phyloP scores from a whole-genome alignment of 2,113 vertebrate genomes.

The Haliaeetus leucogaster region DNA sequence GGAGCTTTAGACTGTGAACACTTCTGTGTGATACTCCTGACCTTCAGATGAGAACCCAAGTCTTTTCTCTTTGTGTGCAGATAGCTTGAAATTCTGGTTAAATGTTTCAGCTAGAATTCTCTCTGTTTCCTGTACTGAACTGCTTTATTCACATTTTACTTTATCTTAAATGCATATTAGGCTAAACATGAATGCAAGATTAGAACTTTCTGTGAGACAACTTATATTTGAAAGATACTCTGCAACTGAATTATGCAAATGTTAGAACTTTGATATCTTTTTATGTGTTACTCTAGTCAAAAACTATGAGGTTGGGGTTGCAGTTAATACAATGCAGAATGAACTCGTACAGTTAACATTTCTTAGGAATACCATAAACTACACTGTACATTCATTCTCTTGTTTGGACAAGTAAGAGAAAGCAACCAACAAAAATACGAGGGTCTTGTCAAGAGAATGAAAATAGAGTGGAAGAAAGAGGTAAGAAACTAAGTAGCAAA shows the following conservation, averaged over 20 bases:
- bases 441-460: not conserved
- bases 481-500: not conserved
- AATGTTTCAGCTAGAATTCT: not conserved
- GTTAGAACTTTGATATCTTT: not conserved
- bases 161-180: not conserved
- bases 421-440: not conserved
- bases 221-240: not conserved
- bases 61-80: not conserved
- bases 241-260: not conserved
- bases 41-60: not conserved
- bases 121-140: not conserved
- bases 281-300: not conserved
- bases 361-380: not conserved
- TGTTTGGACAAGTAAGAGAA: not conserved
- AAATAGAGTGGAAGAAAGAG: not conserved
- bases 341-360: not conserved
- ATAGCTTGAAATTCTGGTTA: not conserved
- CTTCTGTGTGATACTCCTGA: not conserved
- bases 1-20: not conserved
- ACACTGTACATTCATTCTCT: not conserved
- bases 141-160: not conserved
- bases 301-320: not conserved
- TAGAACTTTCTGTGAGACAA: not conserved
- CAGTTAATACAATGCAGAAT: not conserved
- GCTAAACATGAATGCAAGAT: not conserved